phyloP scores from a whole-genome alignment of 2,113 vertebrate species.

The Entosphenus tridentatus region DNA sequence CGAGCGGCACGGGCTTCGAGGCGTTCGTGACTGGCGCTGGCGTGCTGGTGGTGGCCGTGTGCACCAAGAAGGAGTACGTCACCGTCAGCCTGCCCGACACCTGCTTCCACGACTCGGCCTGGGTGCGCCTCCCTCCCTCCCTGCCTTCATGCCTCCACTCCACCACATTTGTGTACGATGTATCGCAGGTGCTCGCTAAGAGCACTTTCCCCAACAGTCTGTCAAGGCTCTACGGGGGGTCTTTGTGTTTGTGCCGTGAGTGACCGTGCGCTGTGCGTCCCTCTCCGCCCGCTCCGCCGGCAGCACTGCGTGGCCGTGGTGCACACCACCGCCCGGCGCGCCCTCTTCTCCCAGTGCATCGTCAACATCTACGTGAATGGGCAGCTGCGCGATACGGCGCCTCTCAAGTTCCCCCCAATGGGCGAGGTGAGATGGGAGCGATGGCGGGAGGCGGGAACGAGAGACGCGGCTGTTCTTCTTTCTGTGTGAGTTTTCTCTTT shows the following conservation, averaged over 20 bases:
- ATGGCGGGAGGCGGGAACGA: too few species aligned
- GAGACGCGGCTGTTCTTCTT: too few species aligned
- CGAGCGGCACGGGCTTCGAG: slow-evolving; percentile 62
- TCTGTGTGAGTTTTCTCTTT: too few species aligned
- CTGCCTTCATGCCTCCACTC: not conserved
- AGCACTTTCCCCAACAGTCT: too few species aligned
- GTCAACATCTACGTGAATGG: slow-evolving; percentile 62
- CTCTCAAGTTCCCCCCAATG: slow-evolving; percentile 67
- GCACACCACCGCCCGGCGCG: slow-evolving; percentile 44
- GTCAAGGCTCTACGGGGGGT: not conserved
- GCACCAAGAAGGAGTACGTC: slow-evolving; percentile 90
- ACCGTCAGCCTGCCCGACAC: slow-evolving; percentile 44
- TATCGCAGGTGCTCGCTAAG: too few species aligned
- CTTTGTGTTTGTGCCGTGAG: not conserved
- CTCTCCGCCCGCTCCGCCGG: not conserved
- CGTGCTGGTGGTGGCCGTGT: slow-evolving; percentile 73
- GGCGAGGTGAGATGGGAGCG: slow-evolving; percentile 34
- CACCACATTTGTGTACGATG: not conserved
- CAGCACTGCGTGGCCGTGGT: slow-evolving; percentile 64
- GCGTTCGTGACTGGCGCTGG: slow-evolving; percentile 68
- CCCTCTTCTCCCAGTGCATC: slow-evolving; percentile 70
- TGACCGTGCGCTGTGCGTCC: not conserved
- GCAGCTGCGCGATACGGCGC: slow-evolving; percentile 30
- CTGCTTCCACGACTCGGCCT: slow-evolving; percentile 40
- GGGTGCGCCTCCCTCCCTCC: slow-evolving; percentile 31